Base-by-base conservation (phyloP, 2,888 invertebrate species). In the Allolobophora icterica region DNA sequence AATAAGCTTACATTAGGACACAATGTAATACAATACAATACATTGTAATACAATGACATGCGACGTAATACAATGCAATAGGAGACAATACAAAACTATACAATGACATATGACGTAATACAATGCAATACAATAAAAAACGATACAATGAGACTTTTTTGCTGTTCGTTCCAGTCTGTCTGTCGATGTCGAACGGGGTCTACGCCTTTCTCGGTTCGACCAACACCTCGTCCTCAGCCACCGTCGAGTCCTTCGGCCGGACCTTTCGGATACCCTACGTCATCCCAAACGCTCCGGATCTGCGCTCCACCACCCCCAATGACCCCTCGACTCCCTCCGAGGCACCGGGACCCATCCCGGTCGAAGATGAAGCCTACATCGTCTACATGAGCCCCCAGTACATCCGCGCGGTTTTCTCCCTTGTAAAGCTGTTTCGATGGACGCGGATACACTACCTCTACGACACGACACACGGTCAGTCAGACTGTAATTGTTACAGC, bases 331-430 rank as follows among this genome's bases (percentile, higher is more conserved):
- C 52, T 4, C 30, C 30, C 1, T n/a, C n/a, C 71, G 71, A n/a
- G 71, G 30, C 4, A 1, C 30, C 15, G n/a, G 71, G 71, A n/a
- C 19, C 3, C 19, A 38, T 19, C 21, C 17, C 33, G 35, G 38
- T 6, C 87, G 38, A 87, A 11, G 87, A 35, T 0, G 87, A 87
- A 0, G 11, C 21, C 35, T 87, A 35, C 87, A 33, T 87, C 87
- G n/a, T 87, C 34, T 87, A 87, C 87, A 87, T 87, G 87, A 87
- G 87, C 15, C 87, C 87, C 17, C 38, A 5, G 87, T 87, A 87
- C 35, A 34, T 35, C 15, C 34, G 35, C 17, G 87, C 87, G 13
- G 87, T 87, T 15, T 35, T 87, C 87, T 35, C 35, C 0, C 35
- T 87, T n/a, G 17, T 87, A 8, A 87, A 35, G 19, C 38, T n/a